phyloP scores from a whole-genome alignment of 1,140 invertebrate species.

The Calliopsis andreniformis region DNA sequence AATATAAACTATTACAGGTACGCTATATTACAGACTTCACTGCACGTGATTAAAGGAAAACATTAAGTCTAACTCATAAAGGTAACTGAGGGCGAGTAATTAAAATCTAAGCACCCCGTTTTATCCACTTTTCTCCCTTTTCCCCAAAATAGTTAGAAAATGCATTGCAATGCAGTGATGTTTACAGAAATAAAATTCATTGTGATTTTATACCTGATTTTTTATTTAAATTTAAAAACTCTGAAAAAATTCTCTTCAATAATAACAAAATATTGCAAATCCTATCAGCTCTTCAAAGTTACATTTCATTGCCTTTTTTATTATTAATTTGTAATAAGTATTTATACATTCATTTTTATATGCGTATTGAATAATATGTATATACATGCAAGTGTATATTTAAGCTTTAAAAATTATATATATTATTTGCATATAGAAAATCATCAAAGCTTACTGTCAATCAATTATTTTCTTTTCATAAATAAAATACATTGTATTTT shows the following conservation, averaged over 20 bases:
- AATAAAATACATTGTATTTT: not conserved
- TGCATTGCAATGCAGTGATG: constrained; percentile 6
- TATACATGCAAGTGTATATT: not conserved
- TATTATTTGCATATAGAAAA: constrained; percentile 3
- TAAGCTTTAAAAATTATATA: not conserved
- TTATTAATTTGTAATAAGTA: not conserved
- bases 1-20: too few species aligned
- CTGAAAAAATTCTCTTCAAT: constrained; percentile 68
- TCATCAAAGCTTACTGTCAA: not conserved
- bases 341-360: too few species aligned
- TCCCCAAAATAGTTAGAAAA: not conserved
- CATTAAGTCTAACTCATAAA: too few species aligned
- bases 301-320: not conserved
- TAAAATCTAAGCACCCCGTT: too few species aligned
- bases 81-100: too few species aligned
- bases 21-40: too few species aligned
- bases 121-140: too few species aligned
- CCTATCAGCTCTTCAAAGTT: not conserved
- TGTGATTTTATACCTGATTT: constrained; percentile 65
- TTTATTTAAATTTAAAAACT: constrained; percentile 69
- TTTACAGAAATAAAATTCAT: constrained; percentile 75
- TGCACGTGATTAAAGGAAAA: not conserved
- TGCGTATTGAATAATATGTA: not conserved
- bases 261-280: constrained; percentile 23
- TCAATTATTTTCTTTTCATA: not conserved